Conservation (phyloP, 1,140 invertebrate species). For the Lithobius niger region DNA sequence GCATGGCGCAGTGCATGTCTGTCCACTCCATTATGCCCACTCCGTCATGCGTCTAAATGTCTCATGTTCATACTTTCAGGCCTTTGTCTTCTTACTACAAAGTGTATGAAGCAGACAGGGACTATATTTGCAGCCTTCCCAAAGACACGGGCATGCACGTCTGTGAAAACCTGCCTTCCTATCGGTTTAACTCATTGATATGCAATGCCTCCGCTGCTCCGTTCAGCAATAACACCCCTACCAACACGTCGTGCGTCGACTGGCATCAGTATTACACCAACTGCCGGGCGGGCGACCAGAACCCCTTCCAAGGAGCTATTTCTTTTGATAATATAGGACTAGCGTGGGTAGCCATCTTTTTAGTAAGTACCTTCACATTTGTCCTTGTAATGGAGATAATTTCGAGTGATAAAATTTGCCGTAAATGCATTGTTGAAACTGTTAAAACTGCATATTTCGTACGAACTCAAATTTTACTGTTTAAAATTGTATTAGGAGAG, state of each 20-base stretch:
- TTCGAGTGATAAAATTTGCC: no score
- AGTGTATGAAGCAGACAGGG: constrained; percentile 58
- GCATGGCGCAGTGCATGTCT: no score
- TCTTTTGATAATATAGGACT: constrained; percentile 99
- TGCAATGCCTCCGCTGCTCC: constrained; percentile 41
- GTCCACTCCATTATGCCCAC: no score
- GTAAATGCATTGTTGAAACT: no score
- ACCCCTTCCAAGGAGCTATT: constrained; percentile 98
- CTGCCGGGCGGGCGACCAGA: constrained; percentile 79
- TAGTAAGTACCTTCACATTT: constrained; percentile 60
- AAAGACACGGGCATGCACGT: constrained; percentile 91
- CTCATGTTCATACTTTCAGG: constrained; percentile 21
- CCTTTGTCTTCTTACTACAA: constrained; percentile 35
- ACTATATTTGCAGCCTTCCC: constrained; percentile 91
- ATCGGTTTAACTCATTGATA: constrained; percentile 46
- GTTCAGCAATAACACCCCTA: constrained; percentile 19
- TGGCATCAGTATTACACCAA: constrained; percentile 99
- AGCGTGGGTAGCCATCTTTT: constrained; percentile 99
- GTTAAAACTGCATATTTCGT: no score
- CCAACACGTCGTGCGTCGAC: constrained; percentile 60
- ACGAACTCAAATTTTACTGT: no score
- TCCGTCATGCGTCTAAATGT: no score
- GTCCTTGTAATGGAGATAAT: no score
- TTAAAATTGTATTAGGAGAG: no score
- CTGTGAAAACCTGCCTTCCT: constrained; percentile 75